Evolutionary conservation across 2,888 invertebrate genomes (phyloP).

Genomic region (Caenorhabditis sp.): DNA sequence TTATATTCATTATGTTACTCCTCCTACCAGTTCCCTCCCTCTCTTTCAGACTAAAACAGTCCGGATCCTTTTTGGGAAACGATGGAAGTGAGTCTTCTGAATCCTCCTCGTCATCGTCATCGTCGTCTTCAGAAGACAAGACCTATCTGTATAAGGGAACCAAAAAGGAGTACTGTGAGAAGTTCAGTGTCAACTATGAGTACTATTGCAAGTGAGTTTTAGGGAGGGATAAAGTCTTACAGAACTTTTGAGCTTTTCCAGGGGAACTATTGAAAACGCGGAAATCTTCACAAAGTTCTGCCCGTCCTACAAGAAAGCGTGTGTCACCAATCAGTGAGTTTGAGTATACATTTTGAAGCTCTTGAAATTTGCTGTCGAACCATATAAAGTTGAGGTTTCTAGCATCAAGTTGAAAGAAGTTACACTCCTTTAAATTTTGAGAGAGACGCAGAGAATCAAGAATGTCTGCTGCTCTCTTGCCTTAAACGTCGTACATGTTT

Average conservation of each 20-base stretch:
- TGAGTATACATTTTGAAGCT: too few species aligned
- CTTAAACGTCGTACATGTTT: too few species aligned
- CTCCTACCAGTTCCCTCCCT: too few species aligned
- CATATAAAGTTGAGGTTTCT: too few species aligned
- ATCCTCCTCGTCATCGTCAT: not conserved
- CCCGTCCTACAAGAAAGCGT: slow-evolving; percentile 67
- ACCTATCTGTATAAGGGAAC: slow-evolving; percentile 69
- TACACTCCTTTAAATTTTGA: too few species aligned
- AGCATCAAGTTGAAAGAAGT: too few species aligned
- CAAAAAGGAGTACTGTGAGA: slow-evolving; percentile 71
- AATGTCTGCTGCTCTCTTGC: too few species aligned
- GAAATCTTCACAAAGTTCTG: slow-evolving; percentile 71
- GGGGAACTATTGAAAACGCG: slow-evolving; percentile 61
- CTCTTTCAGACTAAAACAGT: slow-evolving; percentile 68
- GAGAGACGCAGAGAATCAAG: too few species aligned
- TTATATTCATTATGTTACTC: too few species aligned
- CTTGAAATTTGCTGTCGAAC: too few species aligned
- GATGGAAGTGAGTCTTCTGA: slow-evolving; percentile 7
- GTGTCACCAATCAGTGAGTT: slow-evolving; percentile 33
- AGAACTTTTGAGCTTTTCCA: too few species aligned
- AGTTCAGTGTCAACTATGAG: slow-evolving; percentile 73
- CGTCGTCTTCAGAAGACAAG: slow-evolving; percentile 30
- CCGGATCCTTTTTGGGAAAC: slow-evolving; percentile 67
- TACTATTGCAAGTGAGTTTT: slow-evolving; percentile 70
- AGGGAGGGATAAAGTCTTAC: not conserved